Evolutionary conservation across 2,113 vertebrate species (phyloP).

Genomic region (Ascaphus truei): DNA sequence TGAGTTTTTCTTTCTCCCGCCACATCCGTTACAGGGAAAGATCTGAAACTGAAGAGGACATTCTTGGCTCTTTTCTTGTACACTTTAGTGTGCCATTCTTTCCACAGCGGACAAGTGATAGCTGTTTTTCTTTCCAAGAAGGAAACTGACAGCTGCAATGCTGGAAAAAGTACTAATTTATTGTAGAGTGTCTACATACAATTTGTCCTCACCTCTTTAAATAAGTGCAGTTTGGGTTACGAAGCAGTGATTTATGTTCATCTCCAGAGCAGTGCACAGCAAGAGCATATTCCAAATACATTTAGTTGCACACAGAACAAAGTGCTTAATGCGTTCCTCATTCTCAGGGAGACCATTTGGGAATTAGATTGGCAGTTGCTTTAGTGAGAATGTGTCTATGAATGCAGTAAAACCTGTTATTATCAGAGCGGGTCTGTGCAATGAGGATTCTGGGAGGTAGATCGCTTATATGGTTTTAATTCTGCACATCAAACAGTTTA

Average conservation of each 20-base stretch:
- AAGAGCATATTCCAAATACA: too few relatives aligned
- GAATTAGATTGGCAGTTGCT: not conserved
- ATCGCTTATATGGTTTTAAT: not conserved
- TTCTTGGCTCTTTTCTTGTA: not conserved
- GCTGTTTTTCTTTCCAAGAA: slow-evolving; percentile 10
- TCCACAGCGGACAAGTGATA: not conserved
- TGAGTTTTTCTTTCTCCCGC: not conserved
- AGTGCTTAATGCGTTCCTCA: not conserved
- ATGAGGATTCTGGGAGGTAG: too few relatives aligned
- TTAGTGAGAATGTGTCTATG: not conserved
- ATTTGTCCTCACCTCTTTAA: slow-evolving; percentile 3
- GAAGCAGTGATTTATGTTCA: not conserved
- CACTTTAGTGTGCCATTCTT: not conserved
- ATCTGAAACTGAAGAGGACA: not conserved
- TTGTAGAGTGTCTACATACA: not conserved
- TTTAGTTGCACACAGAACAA: too few relatives aligned
- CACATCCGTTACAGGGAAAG: not conserved
- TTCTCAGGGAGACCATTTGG: not conserved
- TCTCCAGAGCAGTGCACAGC: too few relatives aligned
- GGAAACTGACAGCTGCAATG: not conserved
- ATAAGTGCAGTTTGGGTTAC: not conserved
- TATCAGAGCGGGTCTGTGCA: too few relatives aligned
- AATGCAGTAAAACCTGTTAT: not conserved
- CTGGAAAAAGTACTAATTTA: not conserved
- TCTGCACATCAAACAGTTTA: too few relatives aligned